A percentile compares a stretch with the other conserved stretches of the same genome.
Conservation (phyloP, 2,113 vertebrate species). For the Pampusana beccarii region DNA sequence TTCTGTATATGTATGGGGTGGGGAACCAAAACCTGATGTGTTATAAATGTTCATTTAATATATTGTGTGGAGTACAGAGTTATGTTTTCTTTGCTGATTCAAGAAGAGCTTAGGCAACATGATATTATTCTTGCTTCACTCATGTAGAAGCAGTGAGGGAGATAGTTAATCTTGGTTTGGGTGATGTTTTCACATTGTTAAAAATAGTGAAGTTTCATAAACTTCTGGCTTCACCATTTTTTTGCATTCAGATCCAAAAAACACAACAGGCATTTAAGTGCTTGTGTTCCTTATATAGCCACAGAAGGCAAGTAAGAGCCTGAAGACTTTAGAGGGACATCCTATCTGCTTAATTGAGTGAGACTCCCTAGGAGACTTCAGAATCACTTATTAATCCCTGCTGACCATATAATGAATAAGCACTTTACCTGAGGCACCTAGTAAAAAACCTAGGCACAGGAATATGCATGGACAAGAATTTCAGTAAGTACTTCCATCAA, state of each 20-base stretch:
- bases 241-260: not conserved
- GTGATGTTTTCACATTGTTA: not conserved
- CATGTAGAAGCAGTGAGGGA: not conserved
- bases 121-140: not conserved
- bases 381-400: not conserved
- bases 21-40: not conserved
- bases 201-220: not conserved
- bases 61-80: not conserved
- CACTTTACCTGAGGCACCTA: not conserved
- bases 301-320: not conserved
- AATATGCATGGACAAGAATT: not conserved
- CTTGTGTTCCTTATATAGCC: not conserved
- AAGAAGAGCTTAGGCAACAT: not conserved
- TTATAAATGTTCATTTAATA: not conserved
- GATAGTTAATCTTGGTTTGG: not conserved
- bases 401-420: not conserved
- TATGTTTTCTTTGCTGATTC: not conserved
- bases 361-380: not conserved
- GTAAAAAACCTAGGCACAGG: not conserved
- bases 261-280: not conserved
- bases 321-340: not conserved
- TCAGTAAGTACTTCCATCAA: not conserved
- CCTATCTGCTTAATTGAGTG: not conserved
- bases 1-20: accelerated
- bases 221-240: not conserved